Conservation (phyloP, 2,113 vertebrate species). For the Amblyopsis rosae region DNA sequence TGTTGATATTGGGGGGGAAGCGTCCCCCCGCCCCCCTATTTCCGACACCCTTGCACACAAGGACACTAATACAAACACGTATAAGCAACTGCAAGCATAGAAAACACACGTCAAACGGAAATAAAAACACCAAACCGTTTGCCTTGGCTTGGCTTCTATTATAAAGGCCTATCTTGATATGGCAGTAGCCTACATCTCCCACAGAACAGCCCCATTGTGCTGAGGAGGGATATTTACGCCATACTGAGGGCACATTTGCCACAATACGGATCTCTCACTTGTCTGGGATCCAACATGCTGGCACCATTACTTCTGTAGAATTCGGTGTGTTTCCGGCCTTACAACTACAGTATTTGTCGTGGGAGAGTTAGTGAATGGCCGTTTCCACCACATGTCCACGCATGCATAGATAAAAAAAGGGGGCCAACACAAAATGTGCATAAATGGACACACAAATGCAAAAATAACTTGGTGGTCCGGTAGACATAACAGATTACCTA, state of each 20-base stretch:
- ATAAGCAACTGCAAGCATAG: background rate
- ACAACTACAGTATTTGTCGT: slow-evolving; percentile 32
- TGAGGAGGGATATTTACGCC: slow-evolving; percentile 36
- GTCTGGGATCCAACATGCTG: slow-evolving; percentile 22
- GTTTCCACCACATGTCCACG: background rate
- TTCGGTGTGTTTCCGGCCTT: slow-evolving; percentile 37
- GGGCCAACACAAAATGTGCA: background rate
- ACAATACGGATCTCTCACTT: slow-evolving; percentile 14
- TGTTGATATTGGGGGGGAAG: too few relatives aligned
- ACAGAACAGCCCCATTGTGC: slow-evolving; percentile 29
- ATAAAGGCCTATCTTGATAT: slow-evolving; percentile 36
- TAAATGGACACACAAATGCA: slow-evolving; percentile 1
- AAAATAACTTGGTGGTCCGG: background rate
- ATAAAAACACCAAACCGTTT: slow-evolving; percentile 60
- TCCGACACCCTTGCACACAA: background rate
- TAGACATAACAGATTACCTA: background rate
- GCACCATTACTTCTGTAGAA: slow-evolving; percentile 24
- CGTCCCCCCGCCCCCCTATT: too few relatives aligned
- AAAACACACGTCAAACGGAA: slow-evolving; percentile 20
- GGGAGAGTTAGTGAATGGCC: slow-evolving; percentile 7
- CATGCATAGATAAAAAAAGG: background rate
- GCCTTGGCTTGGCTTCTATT: slow-evolving; percentile 32
- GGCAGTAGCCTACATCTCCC: slow-evolving; percentile 31
- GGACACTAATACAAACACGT: background rate
- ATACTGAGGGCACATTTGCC: background rate